A percentile compares a stretch with the other conserved stretches of the same genome.
Conservation (phyloP, 2,888 invertebrate species). For the Acronicta psi region DNA sequence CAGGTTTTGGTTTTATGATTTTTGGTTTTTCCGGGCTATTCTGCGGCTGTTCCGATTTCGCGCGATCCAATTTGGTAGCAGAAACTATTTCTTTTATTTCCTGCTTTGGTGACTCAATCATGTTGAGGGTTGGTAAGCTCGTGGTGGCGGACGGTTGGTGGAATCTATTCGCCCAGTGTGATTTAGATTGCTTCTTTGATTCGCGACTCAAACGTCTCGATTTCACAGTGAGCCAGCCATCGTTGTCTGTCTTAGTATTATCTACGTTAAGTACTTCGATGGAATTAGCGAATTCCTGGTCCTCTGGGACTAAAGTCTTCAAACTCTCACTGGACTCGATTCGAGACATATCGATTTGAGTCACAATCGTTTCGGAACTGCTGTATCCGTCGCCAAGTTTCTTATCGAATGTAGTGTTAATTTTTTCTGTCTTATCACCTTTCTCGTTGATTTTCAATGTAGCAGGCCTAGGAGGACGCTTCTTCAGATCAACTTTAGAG, state of each 20-base stretch:
- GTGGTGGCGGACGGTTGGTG: constrained; percentile 95
- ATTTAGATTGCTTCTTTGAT: constrained; percentile 90
- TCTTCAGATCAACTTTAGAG: constrained; percentile 72
- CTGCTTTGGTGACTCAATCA: constrained; percentile 85
- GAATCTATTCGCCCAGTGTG: constrained; percentile 93
- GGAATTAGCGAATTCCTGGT: constrained; percentile 77
- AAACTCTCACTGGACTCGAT: constrained; percentile 86
- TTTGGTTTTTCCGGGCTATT: constrained; percentile 42
- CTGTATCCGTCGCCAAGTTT: constrained; percentile 84
- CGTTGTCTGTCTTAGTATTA: constrained; percentile 82
- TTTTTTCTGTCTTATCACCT: constrained; percentile 70
- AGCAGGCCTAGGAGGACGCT: constrained; percentile 72
- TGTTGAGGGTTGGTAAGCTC: constrained; percentile 93
- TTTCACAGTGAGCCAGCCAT: constrained; percentile 97
- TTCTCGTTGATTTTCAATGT: constrained; percentile 77
- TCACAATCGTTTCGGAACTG: constrained; percentile 89
- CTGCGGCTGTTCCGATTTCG: constrained; percentile 81
- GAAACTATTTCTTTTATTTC: constrained; percentile 72
- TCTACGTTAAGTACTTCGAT: constrained; percentile 86
- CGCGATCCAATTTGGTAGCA: constrained; percentile 70
- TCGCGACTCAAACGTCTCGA: constrained; percentile 90
- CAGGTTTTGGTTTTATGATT: constrained; percentile 35
- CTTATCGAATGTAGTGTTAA: constrained; percentile 68
- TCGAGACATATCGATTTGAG: constrained; percentile 80
- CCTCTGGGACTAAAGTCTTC: constrained; percentile 85